A percentile compares a stretch with the other conserved stretches of the same genome.
Evolutionary conservation across 2,888 invertebrate species (phyloP).

Genomic region (Apeira syringaria): DNA sequence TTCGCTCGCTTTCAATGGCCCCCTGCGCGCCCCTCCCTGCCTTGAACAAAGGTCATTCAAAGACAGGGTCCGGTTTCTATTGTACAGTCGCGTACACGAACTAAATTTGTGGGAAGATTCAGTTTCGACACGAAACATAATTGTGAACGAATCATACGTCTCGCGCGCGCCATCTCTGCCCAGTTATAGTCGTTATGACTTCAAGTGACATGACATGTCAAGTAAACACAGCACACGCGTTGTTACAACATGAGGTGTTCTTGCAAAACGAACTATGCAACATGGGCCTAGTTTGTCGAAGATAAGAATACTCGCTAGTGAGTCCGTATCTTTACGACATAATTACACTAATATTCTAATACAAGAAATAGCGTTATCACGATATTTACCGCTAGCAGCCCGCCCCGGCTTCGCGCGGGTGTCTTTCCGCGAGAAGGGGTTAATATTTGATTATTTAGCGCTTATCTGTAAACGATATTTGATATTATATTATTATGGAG

Average conservation of each 20-base stretch:
- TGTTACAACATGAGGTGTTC: constrained; percentile 14
- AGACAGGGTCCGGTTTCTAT: constrained; percentile 16
- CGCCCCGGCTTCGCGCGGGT: too few relatives aligned
- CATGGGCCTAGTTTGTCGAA: constrained; percentile 13
- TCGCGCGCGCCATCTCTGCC: constrained; percentile 19
- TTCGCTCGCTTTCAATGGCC: constrained; percentile 11
- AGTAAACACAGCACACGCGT: constrained; percentile 14
- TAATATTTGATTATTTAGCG: too few relatives aligned
- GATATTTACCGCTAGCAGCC: too few relatives aligned
- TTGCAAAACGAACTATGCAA: constrained; percentile 3
- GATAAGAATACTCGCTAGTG: constrained; percentile 18
- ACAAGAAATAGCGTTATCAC: too few relatives aligned
- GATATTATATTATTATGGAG: too few relatives aligned
- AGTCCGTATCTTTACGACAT: constrained; percentile 3
- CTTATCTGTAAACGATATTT: too few relatives aligned
- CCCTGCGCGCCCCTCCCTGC: too few relatives aligned
- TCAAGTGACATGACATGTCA: constrained; percentile 10
- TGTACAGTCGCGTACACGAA: constrained; percentile 15
- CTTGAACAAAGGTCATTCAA: constrained; percentile 14
- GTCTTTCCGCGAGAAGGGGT: too few relatives aligned
- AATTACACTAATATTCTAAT: too few relatives aligned
- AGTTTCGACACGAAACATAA: constrained; percentile 18
- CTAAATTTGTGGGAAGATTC: constrained; percentile 19
- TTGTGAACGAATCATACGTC: constrained; percentile 20
- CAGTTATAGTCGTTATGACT: constrained; percentile 10